Evolutionary conservation across 2,797 vertebrate genomes (phyloP).

Genomic region (Antennarius maculatus): DNA sequence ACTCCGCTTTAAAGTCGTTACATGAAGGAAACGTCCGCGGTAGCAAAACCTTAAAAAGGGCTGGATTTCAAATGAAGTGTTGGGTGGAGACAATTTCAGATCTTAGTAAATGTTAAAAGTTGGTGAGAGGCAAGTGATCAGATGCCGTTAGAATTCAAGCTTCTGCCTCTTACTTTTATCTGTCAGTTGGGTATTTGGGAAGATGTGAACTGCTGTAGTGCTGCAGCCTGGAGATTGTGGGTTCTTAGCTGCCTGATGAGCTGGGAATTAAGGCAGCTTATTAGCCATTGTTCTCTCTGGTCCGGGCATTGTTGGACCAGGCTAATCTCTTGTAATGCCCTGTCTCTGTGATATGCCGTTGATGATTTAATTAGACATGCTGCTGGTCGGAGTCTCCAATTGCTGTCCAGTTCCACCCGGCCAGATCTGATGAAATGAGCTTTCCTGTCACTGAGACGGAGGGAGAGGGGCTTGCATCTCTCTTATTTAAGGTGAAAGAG

Average conservation of each 20-base stretch:
- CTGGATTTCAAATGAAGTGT: slow-evolving; percentile 33
- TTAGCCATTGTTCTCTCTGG: slow-evolving; percentile 73
- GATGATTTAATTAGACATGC: slow-evolving; percentile 77
- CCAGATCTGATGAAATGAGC: slow-evolving; percentile 2
- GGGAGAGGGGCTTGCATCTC: background rate
- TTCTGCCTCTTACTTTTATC: slow-evolving; percentile 32
- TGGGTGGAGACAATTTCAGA: slow-evolving; percentile 2
- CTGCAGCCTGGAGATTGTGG: slow-evolving; percentile 43
- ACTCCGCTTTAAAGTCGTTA: slow-evolving; percentile 37
- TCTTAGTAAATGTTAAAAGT: slow-evolving; percentile 33
- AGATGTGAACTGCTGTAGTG: slow-evolving; percentile 30
- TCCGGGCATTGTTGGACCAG: slow-evolving; percentile 42
- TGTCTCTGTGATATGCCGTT: slow-evolving; percentile 67
- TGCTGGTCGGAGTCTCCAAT: slow-evolving; percentile 62
- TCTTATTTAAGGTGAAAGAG: slow-evolving; percentile 18
- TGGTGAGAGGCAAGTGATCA: slow-evolving; percentile 10
- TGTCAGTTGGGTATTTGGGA: slow-evolving; percentile 37
- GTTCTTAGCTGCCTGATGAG: slow-evolving; percentile 66
- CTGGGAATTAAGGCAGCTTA: slow-evolving; percentile 79
- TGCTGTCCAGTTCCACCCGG: slow-evolving; percentile 30
- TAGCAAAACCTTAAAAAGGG: slow-evolving; percentile 14
- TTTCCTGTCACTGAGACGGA: background rate
- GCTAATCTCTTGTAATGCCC: slow-evolving; percentile 78
- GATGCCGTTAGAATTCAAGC: slow-evolving; percentile 14
- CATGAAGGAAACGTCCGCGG: slow-evolving; percentile 16